Percentiles rank a stretch among this genome's conserved stretches.
phyloP scores from a whole-genome alignment of 2,797 vertebrate species.

The Ctenopoma kingsleyae region DNA sequence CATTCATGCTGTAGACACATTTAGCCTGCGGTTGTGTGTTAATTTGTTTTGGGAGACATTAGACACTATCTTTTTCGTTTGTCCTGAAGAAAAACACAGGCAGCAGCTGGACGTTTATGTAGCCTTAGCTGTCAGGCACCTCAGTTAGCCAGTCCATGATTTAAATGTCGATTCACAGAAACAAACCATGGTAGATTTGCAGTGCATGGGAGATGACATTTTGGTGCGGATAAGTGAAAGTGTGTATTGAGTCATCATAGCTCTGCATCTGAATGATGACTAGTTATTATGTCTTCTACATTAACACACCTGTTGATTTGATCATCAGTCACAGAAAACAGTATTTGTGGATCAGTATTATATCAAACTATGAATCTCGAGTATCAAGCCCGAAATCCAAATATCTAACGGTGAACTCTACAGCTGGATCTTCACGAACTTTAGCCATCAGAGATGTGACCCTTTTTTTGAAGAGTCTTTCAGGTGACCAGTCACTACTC shows the following conservation, averaged over 20 bases:
- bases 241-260: constrained; percentile 11
- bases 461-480: neutral
- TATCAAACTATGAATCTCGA: neutral
- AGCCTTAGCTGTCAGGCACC: neutral
- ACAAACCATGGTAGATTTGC: neutral
- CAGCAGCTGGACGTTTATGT: constrained; percentile 2
- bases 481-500: neutral
- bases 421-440: neutral
- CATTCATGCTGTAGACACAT: neutral
- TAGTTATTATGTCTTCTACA: neutral
- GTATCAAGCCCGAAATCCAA: neutral
- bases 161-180: constrained; percentile 12
- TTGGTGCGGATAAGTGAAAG: neutral
- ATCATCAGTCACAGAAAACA: neutral
- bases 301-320: neutral
- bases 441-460: neutral
- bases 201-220: neutral
- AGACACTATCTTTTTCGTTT: constrained; percentile 6
- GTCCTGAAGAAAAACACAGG: neutral
- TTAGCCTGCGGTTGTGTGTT: constrained; percentile 4
- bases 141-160: neutral
- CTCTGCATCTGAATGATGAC: neutral
- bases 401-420: neutral
- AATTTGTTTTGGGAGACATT: constrained; percentile 34
- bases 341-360: neutral